Evolutionary conservation across 1,140 invertebrate species (phyloP).

Genomic region (Ganaspis sp.): DNA sequence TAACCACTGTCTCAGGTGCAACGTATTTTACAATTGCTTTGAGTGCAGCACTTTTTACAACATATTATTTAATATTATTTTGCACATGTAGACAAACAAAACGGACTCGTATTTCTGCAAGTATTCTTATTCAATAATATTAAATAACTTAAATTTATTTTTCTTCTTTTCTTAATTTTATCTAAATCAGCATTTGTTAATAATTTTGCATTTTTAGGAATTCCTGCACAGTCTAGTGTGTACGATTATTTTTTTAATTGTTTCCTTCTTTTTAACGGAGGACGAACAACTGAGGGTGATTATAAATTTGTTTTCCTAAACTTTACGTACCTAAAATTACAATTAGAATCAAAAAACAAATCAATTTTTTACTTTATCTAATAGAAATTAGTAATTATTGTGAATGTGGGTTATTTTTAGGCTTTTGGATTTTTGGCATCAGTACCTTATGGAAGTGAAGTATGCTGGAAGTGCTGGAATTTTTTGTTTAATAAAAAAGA

Average conservation of each 20-base stretch:
- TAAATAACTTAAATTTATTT: too few relatives aligned
- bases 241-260: not conserved
- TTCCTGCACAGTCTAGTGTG: not conserved
- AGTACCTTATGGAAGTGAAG: not conserved
- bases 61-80: not conserved
- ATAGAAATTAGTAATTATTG: too few relatives aligned
- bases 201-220: not conserved
- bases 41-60: not conserved
- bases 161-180: too few relatives aligned
- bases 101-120: not conserved
- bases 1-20: not conserved
- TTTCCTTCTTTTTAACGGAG: not conserved
- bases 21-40: not conserved
- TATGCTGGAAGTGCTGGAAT: constrained; percentile 5
- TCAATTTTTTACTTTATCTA: too few relatives aligned
- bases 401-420: not conserved
- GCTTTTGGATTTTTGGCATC: not conserved
- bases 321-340: too few relatives aligned
- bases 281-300: not conserved
- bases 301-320: not conserved
- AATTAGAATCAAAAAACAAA: too few relatives aligned
- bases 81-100: not conserved
- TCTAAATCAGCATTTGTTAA: too few relatives aligned
- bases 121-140: too few relatives aligned
- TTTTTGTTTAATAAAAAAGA: constrained; percentile 2